Evolutionary conservation across 2,113 vertebrate species (phyloP), one percentile per base, ranked within the genome.

Genomic region (Damaliscus lunatus): DNA sequence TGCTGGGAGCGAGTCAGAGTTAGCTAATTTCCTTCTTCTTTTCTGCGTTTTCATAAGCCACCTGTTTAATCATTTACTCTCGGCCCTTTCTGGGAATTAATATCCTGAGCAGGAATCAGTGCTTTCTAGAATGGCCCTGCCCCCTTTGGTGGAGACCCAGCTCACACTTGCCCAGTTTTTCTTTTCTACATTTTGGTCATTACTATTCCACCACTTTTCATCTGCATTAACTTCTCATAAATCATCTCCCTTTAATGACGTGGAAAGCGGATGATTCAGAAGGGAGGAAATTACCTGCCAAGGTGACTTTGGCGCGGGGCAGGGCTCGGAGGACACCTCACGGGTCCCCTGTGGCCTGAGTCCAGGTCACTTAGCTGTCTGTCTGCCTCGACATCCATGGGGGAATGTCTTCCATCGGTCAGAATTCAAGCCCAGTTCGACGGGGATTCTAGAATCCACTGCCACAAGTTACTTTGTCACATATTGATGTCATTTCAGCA

Each of bases 381-480:
- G 0, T 5, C 11, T 3, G 1, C 5, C 40, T 31, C 1, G 5
- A 4, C 1, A 4, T n/a, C 67, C 33, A 7, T 5, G 7, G 5
- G 0, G 16, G 8, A 14, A 6, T 12, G 33, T 48, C 83, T 33
- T 7, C 10, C 8, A 5, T 5, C 1, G 0, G 2, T 33, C 60
- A 17, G 67, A 46, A 52, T 25, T 25, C 50, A 59, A 11, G 53
- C 27, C 21, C 80, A 2, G 3, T 3, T 19, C 43, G 4, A 7
- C 6, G 0, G 21, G 5, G 50, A 25, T 25, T 52, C 29, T 1
- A 3, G 64, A 33, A 8, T 12, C 12, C 71, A 36, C 14, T 1
- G 12, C 46, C 57, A 14, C 0, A 1, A 19, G 31, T 23, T 23
- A 12, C 10, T 46, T n/a, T 19, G 12, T 57, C 74, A 10, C 31